Base-by-base conservation (phyloP, 2,113 vertebrate genomes). In the Grammomys surdaster region DNA sequence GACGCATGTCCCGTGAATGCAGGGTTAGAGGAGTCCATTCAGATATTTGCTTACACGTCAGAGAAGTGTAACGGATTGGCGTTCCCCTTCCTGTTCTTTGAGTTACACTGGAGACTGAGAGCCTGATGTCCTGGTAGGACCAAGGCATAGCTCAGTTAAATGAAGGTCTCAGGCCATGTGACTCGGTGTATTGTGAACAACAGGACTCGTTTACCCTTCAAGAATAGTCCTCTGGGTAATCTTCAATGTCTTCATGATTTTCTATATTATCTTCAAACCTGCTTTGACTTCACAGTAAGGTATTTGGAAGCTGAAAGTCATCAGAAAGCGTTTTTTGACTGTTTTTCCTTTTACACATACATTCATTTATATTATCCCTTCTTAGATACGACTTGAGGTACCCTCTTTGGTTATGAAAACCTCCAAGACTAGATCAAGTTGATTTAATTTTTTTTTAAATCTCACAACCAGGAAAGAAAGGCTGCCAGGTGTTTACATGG, bases 391-490 rank as follows among this genome's bases (percentile, higher is more conserved):
- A 94, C 88, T 81, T 63, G 28, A 69, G 48, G 43, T 33, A 3
- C 6, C 56, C 2, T 90, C 56, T 91, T 85, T 86, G 72, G 36
- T 93, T 90, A 90, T 81, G 80, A 81, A 92, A 93, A 88, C 85
- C 80, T 22, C 40, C 76, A 90, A 72, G 40, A 48, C 28, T 24
- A 89, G 73, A 82, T 78, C 51, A 93, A 31, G 31, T 14, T 91
- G 33, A n/a, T 95, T 40, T 77, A 86, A 89, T 40, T 31, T 81
- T 76, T 93, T 91, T 87, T 33, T 92, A 40, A 40, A 31, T 78
- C 60, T 17, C 88, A 13, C 19, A 92, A 75, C 67, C 33, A 84
- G 88, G 69, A 93, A 88, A 97, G 87, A 80, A 24, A 75, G 93
- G 89, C 86, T 81, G 28, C 84, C 70, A 69, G 89, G 80, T 80